These are phyloP conservation scores for Pachycephala philippinensis DNA, from an alignment of 2,113 vertebrate species.

Conservation along the genomic window DNA sequence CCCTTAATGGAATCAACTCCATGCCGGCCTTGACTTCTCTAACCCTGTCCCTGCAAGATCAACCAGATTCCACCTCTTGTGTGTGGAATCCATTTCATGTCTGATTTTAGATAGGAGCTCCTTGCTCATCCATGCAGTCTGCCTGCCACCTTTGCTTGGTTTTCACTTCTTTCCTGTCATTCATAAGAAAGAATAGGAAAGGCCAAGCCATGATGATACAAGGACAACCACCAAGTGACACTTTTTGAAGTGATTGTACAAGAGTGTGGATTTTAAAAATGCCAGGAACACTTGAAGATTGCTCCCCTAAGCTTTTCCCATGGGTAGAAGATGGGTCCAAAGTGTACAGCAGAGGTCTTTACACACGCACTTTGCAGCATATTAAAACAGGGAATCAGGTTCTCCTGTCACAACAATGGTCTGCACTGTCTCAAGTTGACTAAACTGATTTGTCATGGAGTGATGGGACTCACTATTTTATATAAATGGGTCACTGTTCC, in stretches of 20 bases:
- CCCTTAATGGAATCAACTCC: neutral
- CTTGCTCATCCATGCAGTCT: neutral
- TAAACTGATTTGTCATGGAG: neutral
- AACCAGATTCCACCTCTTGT: neutral
- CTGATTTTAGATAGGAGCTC: neutral
- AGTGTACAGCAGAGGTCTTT: neutral
- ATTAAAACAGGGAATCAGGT: neutral
- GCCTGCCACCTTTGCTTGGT: rapidly evolving
- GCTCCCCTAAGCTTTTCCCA: neutral
- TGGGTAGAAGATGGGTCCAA: neutral
- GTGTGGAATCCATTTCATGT: neutral
- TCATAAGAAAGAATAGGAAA: neutral
- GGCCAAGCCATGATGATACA: neutral
- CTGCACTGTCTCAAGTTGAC: neutral
- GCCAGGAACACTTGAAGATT: neutral
- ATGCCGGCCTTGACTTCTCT: neutral
- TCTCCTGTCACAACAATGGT: neutral
- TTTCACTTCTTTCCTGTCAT: neutral
- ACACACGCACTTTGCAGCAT: neutral
- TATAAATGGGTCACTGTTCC: neutral
- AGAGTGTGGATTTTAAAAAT: neutral
- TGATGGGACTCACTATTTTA: neutral
- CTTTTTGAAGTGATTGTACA: neutral
- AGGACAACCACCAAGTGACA: neutral
- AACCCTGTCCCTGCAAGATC: neutral